phyloP scores from a whole-genome alignment of 2,797 vertebrate species.

The Monodelphis domestica region DNA sequence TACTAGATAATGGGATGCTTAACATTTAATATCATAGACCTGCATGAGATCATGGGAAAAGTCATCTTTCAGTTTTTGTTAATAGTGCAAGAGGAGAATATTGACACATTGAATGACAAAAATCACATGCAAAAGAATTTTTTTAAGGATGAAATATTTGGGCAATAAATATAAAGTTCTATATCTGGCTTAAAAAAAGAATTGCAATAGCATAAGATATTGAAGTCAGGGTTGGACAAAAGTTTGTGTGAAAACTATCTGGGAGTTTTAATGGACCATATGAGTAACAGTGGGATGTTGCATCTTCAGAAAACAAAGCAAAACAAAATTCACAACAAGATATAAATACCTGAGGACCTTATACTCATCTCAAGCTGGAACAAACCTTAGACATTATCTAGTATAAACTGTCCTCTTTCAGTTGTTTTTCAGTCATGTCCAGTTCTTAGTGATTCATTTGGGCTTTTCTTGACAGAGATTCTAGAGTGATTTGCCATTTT shows the following conservation, averaged over 20 bases:
- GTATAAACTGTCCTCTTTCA: no score
- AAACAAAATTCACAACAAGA: neutral
- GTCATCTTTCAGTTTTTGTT: neutral
- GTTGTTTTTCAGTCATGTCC: no score
- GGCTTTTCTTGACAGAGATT: no score
- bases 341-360: neutral
- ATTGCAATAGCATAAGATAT: neutral
- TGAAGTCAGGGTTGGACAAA: neutral
- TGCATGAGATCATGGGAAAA: neutral
- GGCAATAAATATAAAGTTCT: neutral
- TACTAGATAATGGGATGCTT: neutral
- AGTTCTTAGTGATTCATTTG: no score
- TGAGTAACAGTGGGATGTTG: neutral
- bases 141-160: neutral
- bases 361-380: neutral
- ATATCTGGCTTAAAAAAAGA: neutral
- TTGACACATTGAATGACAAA: neutral
- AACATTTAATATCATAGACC: neutral
- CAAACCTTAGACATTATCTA: neutral
- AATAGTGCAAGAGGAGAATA: neutral
- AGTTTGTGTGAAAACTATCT: neutral
- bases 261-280: neutral
- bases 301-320: neutral
- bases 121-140: neutral
- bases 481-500: no score